A percentile compares a stretch with the other conserved stretches of the same genome.
Evolutionary conservation across 2,113 vertebrate species (phyloP).

Genomic region (Passer domesticus): DNA sequence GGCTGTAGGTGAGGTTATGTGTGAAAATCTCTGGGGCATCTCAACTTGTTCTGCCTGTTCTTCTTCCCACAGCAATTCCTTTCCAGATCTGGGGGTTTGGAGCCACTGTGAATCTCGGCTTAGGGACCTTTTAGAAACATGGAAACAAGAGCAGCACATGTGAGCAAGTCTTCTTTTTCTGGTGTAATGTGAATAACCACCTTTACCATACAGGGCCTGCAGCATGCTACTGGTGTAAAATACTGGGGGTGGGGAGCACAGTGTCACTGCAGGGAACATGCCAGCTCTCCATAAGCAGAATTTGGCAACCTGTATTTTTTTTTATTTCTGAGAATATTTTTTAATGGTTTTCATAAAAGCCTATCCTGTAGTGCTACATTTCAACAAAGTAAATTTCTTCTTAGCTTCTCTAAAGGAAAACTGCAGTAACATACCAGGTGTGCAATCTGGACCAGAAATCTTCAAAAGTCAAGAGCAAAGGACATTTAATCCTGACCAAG

Average conservation of each 20-base stretch:
- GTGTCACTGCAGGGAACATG: not conserved
- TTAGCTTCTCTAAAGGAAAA: not conserved
- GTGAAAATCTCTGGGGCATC: not conserved
- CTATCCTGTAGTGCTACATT: not conserved
- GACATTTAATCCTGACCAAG: conserved; percentile 63
- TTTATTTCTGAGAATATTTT: not conserved
- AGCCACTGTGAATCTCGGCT: rapidly evolving
- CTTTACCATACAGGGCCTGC: rapidly evolving
- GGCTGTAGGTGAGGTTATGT: rapidly evolving
- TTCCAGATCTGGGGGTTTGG: not conserved
- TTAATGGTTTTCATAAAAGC: not conserved
- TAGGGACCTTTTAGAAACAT: not conserved
- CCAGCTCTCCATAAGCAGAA: not conserved
- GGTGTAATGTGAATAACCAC: not conserved
- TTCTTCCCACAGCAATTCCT: not conserved
- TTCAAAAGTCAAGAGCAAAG: conserved; percentile 25
- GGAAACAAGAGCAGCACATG: not conserved
- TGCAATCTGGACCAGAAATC: not conserved
- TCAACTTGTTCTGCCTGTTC: not conserved
- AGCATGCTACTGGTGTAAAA: not conserved
- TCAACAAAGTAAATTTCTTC: not conserved
- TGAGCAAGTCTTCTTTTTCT: not conserved
- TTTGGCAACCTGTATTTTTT: not conserved
- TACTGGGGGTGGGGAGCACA: rapidly evolving
- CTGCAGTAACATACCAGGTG: not conserved